phyloP scores from a whole-genome alignment of 1,140 invertebrate genomes.

The Apis florea region DNA sequence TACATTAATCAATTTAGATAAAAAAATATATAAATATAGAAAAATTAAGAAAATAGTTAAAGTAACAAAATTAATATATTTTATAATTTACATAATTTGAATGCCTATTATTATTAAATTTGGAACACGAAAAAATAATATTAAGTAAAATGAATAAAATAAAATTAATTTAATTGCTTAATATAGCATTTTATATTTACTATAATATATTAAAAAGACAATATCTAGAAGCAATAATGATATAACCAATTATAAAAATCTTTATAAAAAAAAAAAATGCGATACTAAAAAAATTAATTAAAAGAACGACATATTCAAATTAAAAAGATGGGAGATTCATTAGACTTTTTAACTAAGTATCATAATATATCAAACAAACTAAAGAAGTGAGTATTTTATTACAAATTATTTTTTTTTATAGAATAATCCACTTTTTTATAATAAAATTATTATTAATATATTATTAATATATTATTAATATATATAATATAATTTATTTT shows the following conservation, averaged over 20 bases:
- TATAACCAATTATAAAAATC: not conserved
- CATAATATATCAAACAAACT: constrained; percentile 74
- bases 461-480: not conserved
- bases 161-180: not conserved
- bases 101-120: not conserved
- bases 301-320: constrained; percentile 23
- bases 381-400: constrained; percentile 72
- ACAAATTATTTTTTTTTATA: constrained; percentile 20
- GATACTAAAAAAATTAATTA: not conserved
- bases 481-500: too few relatives aligned
- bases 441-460: constrained; percentile 18
- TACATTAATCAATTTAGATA: not conserved
- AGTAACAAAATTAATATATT: not conserved
- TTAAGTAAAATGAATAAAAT: not conserved
- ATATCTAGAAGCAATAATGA: not conserved
- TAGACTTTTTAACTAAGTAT: constrained; percentile 72
- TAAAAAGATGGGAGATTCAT: constrained; percentile 37
- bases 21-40: not conserved
- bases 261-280: too few relatives aligned
- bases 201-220: not conserved
- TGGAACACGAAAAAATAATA: not conserved
- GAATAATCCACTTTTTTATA: constrained; percentile 7
- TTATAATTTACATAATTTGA: not conserved
- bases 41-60: not conserved
- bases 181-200: not conserved